These are phyloP conservation scores for Conus ventricosus DNA, from an alignment of 1,140 invertebrate species.

Conservation along the genomic window DNA sequence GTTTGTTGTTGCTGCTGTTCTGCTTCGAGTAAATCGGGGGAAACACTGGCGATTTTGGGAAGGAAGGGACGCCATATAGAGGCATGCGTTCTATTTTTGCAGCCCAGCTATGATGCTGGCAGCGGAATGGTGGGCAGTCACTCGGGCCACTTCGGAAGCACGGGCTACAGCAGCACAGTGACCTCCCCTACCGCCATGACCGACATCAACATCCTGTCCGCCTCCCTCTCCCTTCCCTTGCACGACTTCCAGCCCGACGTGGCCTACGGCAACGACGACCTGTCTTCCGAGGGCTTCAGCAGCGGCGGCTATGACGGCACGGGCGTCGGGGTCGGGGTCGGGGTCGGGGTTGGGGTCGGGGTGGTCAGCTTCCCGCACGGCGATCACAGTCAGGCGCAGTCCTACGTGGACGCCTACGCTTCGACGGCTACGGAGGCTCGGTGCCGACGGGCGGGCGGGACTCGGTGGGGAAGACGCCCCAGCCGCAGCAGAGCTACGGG, in stretches of 20 bases:
- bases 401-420: slow-evolving; percentile 56
- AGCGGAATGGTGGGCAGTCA: slow-evolving; percentile 42
- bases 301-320: slow-evolving; percentile 46
- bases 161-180: slow-evolving; percentile 46
- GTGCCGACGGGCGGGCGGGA: slow-evolving; percentile 27
- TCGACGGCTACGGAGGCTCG: slow-evolving; percentile 55
- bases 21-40: too few species aligned
- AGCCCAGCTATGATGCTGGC: slow-evolving; percentile 50
- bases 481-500: slow-evolving; percentile 27
- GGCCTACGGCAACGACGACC: slow-evolving; percentile 47
- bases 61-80: too few species aligned
- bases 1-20: too few species aligned
- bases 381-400: slow-evolving; percentile 34
- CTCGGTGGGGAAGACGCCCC: slow-evolving; percentile 6
- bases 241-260: slow-evolving; percentile 60
- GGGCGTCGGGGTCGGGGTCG: slow-evolving; percentile 25
- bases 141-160: slow-evolving; percentile 42
- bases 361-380: slow-evolving; percentile 42
- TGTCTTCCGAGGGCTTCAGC: slow-evolving; percentile 52
- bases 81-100: neutral
- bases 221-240: slow-evolving; percentile 52
- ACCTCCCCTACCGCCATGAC: slow-evolving; percentile 48
- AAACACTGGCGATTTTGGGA: too few species aligned
- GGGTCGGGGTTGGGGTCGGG: slow-evolving; percentile 12
- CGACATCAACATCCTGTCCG: slow-evolving; percentile 56